Evolutionary conservation across 1,140 invertebrate species (phyloP), one percentile per base, ranked within the genome.

Genomic region (Ericerus pela): DNA sequence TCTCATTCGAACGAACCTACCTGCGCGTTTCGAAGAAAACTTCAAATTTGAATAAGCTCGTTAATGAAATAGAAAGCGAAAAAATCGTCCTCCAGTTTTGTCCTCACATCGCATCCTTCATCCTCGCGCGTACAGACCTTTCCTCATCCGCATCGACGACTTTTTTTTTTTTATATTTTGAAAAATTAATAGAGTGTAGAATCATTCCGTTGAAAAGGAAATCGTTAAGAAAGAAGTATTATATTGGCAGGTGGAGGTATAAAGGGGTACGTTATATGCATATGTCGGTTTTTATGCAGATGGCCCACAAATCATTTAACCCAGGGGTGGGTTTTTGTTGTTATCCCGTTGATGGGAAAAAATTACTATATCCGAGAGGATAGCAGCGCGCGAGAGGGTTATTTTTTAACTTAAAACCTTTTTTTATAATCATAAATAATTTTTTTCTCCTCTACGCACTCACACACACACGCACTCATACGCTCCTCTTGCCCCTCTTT

Each of bases 321-420:
- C 41, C 41, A 22, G 41, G 41, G 41, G 41, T 47, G 41, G 41
- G 41, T 47, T 47, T 47, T 47, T 47, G 41, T 47, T 47, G 41
- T n/a, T n/a, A n/a, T 47, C 41, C 41, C 41, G 41, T 47, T 47
- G 41, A 47, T 47, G 41, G 41, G 41, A 47, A 47, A 47, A 47
- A 47, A 47, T 47, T 47, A 47, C 41, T 22, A n/a, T n/a, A n/a
- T n/a, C n/a, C n/a, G 3, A 18, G 11, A 47, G 41, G 41, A 47
- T 47, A 47, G n/a, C n/a, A n/a, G n/a, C n/a, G n/a, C 14, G 41
- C 20, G 41, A 47, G n/a, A 47, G 41, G 41, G 41, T 47, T 47
- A 47, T 47, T 47, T 47, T 47, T 47, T 47, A 47, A 47, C 41
- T 47, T 47, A 47, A 47, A 47, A 47, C 41, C 41, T 47, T 47